A percentile compares a stretch with the other conserved stretches of the same genome.
phyloP scores from a whole-genome alignment of 2,888 invertebrate genomes.

The Coleophora flavipennella region DNA sequence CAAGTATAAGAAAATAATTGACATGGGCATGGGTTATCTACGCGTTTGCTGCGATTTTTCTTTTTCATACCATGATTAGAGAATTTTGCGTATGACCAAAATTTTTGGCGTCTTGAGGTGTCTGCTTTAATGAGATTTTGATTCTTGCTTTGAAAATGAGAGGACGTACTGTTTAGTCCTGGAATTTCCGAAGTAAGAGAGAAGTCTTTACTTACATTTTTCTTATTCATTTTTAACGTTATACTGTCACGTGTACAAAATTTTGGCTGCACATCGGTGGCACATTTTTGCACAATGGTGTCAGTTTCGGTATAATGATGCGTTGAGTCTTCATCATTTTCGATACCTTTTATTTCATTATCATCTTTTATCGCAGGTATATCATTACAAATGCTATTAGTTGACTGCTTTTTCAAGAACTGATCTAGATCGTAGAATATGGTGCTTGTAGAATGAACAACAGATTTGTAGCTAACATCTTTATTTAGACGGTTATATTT shows the following conservation, averaged over 20 bases:
- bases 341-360: no score
- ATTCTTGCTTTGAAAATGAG: no score
- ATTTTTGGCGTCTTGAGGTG: no score
- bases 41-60: conserved; percentile 33
- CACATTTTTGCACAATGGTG: conserved; percentile 7
- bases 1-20: conserved; percentile 53
- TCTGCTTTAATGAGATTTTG: no score
- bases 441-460: conserved; percentile 43
- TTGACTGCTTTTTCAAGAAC: conserved; percentile 47
- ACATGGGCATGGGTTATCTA: conserved; percentile 49
- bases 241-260: conserved; percentile 27
- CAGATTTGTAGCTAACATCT: conserved; percentile 25
- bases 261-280: conserved; percentile 36
- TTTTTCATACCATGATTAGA: conserved; percentile 18
- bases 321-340: no score
- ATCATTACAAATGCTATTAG: conserved; percentile 18
- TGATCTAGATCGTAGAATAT: conserved; percentile 56
- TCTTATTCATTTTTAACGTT: no score
- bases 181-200: no score
- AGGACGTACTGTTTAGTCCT: no score
- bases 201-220: no score
- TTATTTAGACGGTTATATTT: conserved; percentile 34
- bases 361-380: no score
- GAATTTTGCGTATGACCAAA: no score
- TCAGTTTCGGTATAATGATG: no score